These are phyloP conservation scores for Lepisosteus oculatus DNA, from an alignment of 2,113 vertebrate genomes.

Conservation along the genomic window DNA sequence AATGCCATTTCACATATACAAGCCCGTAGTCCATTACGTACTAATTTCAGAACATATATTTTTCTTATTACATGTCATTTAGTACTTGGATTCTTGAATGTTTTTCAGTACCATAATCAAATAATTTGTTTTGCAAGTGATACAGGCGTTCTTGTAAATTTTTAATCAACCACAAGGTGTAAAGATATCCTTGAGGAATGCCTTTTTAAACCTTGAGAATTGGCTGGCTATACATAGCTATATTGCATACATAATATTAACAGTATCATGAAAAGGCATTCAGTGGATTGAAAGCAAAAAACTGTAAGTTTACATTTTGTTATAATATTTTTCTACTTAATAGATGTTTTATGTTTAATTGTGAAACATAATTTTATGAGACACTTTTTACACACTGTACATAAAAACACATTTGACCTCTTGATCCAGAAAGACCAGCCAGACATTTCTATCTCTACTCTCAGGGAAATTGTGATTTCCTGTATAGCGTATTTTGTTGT, in stretches of 20 bases:
- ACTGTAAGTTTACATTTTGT: conserved; percentile 33
- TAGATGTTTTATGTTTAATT: conserved; percentile 20
- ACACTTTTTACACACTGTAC: conserved; percentile 32
- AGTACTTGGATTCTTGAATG: conserved; percentile 8
- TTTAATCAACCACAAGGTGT: conserved; percentile 31
- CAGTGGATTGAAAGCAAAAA: conserved; percentile 30
- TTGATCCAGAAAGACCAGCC: conserved; percentile 28
- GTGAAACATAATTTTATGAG: conserved; percentile 27
- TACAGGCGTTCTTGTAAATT: conserved; percentile 36
- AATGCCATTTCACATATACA: conserved; percentile 36
- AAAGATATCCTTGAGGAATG: conserved; percentile 41
- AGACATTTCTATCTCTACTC: conserved; percentile 42
- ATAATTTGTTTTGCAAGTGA: conserved; percentile 25
- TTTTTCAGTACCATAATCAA: conserved; percentile 28
- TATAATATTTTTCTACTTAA: conserved; percentile 28
- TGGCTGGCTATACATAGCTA: conserved; percentile 38
- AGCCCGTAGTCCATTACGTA: conserved; percentile 46
- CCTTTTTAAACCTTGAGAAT: conserved; percentile 37
- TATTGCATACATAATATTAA: conserved; percentile 35
- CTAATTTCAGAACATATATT: conserved; percentile 63
- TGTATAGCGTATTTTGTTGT: conserved; percentile 18
- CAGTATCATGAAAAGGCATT: conserved; percentile 29
- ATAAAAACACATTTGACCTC: conserved; percentile 35
- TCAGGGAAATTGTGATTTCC: conserved; percentile 46
- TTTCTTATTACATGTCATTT: conserved; percentile 42